Evolutionary conservation across 2,797 vertebrate genomes (phyloP), one percentile per base, ranked within the genome.

Genomic region (Buceros bicornis): DNA sequence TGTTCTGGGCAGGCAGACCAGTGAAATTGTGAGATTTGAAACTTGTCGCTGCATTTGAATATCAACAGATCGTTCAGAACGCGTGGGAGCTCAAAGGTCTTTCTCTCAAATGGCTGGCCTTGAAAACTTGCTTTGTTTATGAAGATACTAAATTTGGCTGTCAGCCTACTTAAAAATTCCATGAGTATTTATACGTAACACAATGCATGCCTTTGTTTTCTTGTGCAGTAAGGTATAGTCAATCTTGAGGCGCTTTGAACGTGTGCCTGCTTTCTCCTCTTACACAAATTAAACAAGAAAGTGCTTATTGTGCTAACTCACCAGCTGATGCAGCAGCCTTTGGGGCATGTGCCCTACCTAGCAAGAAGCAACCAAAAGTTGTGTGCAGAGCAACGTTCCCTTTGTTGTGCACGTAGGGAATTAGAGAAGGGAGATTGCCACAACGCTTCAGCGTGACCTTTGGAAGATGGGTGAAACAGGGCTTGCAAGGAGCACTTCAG

Each of bases 401-500:
- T 90, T 57, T 58, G 5, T 51, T 82, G 16, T n/a, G 21, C 29
- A 13, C 2, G 0, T 4, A 31, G 28, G 20, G 26, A 87, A 64
- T 77, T 77, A 65, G 54, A 25, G 51, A 50, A 22, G n/a, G 78
- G 72, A 20, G 35, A 33, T 84, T 82, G 26, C 25, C 25, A 26
- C 0, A 3, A 6, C 0, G 1, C 22, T 90, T 66, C 73, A 69
- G 0, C 18, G 3, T 81, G 66, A 53, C 26, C 67, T 82, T 74
- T 67, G 45, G n/a, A 58, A 51, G 33, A 26, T 61, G n/a, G 82
- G 31, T 48, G 86, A 71, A 86, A 76, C 42, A 62, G 51, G 47
- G 35, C 51, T 82, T 85, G 47, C 28, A 76, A 95, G 19, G 40
- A 87, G 54, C 42, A 20, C 17, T 92, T 42, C 57, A 58, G 28